Conservation (phyloP, 1,140 invertebrate genomes). For the Forficula auricularia region DNA sequence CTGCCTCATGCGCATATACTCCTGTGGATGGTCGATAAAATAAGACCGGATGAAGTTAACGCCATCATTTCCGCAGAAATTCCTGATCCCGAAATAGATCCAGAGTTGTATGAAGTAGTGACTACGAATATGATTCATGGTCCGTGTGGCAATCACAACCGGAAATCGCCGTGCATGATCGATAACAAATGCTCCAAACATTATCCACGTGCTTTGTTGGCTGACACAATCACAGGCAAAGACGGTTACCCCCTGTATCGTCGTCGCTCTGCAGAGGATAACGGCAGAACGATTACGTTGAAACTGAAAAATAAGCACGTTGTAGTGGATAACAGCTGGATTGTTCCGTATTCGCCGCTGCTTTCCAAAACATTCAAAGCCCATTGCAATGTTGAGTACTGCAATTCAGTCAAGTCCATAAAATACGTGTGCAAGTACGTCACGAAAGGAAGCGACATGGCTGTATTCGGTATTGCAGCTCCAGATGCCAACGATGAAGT, state of each 20-base stretch:
- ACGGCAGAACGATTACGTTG: conserved; percentile 3
- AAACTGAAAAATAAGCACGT: conserved; percentile 7
- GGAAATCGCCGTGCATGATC: conserved; percentile 21
- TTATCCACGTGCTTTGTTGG: conserved; percentile 23
- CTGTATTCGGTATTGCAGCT: conserved; percentile 15
- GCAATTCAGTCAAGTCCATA: conserved; percentile 17
- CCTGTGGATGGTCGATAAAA: conserved; percentile 24
- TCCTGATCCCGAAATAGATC: conserved; percentile 27
- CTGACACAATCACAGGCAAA: conserved; percentile 17
- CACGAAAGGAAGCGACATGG: conserved; percentile 19
- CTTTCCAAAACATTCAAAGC: conserved; percentile 29
- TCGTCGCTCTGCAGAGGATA: conserved; percentile 12
- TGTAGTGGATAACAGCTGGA: conserved; percentile 29
- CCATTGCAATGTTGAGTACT: conserved; percentile 20
- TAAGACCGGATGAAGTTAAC: conserved; percentile 26
- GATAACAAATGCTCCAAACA: conserved; percentile 23
- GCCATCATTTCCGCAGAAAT: conserved; percentile 33
- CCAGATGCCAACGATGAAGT: conserved; percentile 17
- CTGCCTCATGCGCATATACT: conserved; percentile 31
- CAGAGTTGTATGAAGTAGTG: conserved; percentile 22
- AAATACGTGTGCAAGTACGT: conserved; percentile 24
- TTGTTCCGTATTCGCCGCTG: conserved; percentile 33
- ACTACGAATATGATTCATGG: conserved; percentile 31
- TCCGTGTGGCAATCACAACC: conserved; percentile 24
- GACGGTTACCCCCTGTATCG: conserved; percentile 24